These are phyloP conservation scores for Phalera bucephala DNA, from an alignment of 2,888 invertebrate genomes.

Conservation along the genomic window DNA sequence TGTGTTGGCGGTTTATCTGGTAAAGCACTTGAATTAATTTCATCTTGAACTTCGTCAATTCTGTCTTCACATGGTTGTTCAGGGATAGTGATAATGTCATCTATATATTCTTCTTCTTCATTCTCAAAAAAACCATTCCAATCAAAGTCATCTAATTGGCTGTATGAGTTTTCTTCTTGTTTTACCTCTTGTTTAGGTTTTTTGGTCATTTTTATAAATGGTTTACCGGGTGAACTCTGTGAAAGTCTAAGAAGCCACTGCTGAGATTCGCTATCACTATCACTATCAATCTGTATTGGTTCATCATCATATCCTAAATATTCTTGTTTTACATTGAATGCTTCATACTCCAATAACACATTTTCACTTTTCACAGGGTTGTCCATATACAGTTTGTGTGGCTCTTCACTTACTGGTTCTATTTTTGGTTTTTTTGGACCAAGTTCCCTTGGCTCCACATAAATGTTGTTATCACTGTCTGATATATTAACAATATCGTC, in stretches of 20 bases:
- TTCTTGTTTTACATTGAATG: conserved; percentile 68
- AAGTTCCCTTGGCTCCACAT: conserved; percentile 12
- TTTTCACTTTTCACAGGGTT: conserved; percentile 51
- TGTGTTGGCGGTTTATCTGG: not conserved
- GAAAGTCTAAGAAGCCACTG: conserved; percentile 79
- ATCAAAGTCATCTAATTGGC: conserved; percentile 60
- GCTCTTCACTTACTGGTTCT: conserved; percentile 37
- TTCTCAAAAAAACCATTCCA: conserved; percentile 30
- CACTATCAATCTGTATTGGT: conserved; percentile 60
- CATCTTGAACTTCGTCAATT: conserved; percentile 3
- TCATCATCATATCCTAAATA: conserved; percentile 65
- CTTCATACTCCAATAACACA: conserved; percentile 59
- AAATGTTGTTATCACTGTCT: conserved; percentile 54
- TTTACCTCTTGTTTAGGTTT: conserved; percentile 31
- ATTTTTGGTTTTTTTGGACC: conserved; percentile 46
- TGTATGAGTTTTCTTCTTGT: conserved; percentile 63
- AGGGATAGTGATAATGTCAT: conserved; percentile 56
- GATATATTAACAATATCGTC: conserved; percentile 45
- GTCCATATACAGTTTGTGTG: conserved; percentile 24
- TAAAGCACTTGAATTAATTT: not conserved
- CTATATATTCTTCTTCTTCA: conserved; percentile 48
- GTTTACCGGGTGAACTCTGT: conserved; percentile 71
- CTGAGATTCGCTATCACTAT: conserved; percentile 79
- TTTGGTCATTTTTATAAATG: conserved; percentile 44
- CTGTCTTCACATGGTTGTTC: conserved; percentile 22